phyloP scores from a whole-genome alignment of 2,797 vertebrate genomes.

The Malacoctenus gilli region DNA sequence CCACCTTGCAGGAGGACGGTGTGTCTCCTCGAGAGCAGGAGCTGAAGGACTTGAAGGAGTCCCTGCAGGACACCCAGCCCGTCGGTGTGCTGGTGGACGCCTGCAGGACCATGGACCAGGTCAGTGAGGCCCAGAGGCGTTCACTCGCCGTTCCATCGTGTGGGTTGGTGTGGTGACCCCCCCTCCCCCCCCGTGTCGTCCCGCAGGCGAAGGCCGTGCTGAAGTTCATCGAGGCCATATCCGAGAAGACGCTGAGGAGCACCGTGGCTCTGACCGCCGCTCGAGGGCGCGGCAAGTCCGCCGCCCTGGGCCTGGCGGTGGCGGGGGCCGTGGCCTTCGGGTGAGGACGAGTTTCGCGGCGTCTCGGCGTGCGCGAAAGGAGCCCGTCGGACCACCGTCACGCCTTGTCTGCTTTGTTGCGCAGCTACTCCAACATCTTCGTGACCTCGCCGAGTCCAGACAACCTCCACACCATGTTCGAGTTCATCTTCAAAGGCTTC shows the following conservation, averaged over 20 bases:
- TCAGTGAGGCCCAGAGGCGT: slow-evolving; percentile 46
- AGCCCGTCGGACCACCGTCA: too few species aligned
- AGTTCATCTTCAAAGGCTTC: slow-evolving; percentile 98
- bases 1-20: slow-evolving; percentile 81
- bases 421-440: slow-evolving; percentile 97
- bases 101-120: slow-evolving; percentile 97
- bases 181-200: background rate
- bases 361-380: too few species aligned
- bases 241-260: slow-evolving; percentile 95
- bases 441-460: slow-evolving; percentile 98
- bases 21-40: slow-evolving; percentile 86
- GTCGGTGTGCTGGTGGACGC: slow-evolving; percentile 93
- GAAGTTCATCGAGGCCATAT: slow-evolving; percentile 96
- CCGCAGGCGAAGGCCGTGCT: slow-evolving; percentile 91
- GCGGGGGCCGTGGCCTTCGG: slow-evolving; percentile 96
- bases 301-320: slow-evolving; percentile 92
- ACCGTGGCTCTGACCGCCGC: slow-evolving; percentile 95
- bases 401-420: background rate
- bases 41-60: slow-evolving; percentile 91
- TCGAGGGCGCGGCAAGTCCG: slow-evolving; percentile 95
- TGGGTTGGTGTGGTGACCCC: too few species aligned
- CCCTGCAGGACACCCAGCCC: slow-evolving; percentile 93
- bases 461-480: slow-evolving; percentile 97
- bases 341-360: slow-evolving; percentile 70
- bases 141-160: background rate